A percentile compares a stretch with the other conserved stretches of the same genome.
These are phyloP conservation scores for Dastarcus helophoroides DNA, from an alignment of 2,888 invertebrate genomes.

Conservation along the genomic window DNA sequence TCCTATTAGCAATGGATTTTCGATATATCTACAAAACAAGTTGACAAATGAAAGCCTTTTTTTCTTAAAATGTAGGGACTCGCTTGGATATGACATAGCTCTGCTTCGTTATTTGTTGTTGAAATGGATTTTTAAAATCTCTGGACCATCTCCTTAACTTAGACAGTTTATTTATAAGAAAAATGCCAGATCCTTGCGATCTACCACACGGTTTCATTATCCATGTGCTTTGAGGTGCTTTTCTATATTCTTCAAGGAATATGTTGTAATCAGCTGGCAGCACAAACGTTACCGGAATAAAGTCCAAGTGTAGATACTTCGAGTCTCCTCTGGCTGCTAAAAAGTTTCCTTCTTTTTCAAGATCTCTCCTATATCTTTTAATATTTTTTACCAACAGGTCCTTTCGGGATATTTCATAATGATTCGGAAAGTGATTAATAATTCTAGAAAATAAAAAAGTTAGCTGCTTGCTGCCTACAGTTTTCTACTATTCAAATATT, in stretches of 20 bases:
- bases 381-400: conserved; percentile 94
- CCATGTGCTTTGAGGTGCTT: conserved; percentile 91
- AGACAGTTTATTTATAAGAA: conserved; percentile 88
- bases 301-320: conserved; percentile 74
- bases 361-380: conserved; percentile 82
- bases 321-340: conserved; percentile 74
- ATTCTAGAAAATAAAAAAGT: conserved; percentile 46
- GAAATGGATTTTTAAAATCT: conserved; percentile 75
- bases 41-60: neutral
- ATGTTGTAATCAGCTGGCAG: conserved; percentile 93
- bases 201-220: conserved; percentile 97
- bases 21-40: conserved; percentile 57
- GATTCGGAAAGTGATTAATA: conserved; percentile 94
- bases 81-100: conserved; percentile 90
- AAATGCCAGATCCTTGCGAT: conserved; percentile 90
- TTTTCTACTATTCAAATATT: no score
- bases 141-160: conserved; percentile 86
- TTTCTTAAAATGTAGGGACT: conserved; percentile 6
- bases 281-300: conserved; percentile 88
- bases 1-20: conserved; percentile 87
- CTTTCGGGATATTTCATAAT: conserved; percentile 89
- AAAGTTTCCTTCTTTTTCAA: conserved; percentile 81
- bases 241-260: conserved; percentile 93
- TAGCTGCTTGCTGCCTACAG: no score
- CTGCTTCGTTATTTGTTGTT: conserved; percentile 75